Percentiles rank a stretch among this genome's conserved stretches.
Conservation (phyloP, 2,888 invertebrate genomes). For the Mystacides longicornis region DNA sequence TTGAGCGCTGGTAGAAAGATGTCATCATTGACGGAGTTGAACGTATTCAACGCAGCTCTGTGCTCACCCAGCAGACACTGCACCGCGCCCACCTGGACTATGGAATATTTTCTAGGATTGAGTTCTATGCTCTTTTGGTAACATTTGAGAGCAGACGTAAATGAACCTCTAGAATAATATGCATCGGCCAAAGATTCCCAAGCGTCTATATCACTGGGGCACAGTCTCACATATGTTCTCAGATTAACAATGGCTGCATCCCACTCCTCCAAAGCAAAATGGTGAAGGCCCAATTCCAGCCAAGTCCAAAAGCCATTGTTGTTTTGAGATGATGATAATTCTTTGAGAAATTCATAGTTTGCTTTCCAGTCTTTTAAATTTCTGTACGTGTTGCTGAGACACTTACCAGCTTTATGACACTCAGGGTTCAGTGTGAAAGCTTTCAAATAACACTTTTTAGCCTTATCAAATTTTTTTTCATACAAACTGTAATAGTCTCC, state of each 20-base stretch:
- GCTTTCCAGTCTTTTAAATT: slow-evolving; percentile 57
- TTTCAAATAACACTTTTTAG: slow-evolving; percentile 79
- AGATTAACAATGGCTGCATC: slow-evolving; percentile 69
- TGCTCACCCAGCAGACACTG: slow-evolving; percentile 64
- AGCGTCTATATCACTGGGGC: slow-evolving; percentile 62
- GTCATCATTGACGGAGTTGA: slow-evolving; percentile 48
- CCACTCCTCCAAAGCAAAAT: slow-evolving; percentile 65
- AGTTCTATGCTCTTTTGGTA: slow-evolving; percentile 71
- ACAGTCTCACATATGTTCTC: slow-evolving; percentile 61
- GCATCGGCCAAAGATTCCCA: slow-evolving; percentile 91
- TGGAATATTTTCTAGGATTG: slow-evolving; percentile 56
- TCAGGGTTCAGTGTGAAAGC: slow-evolving; percentile 65
- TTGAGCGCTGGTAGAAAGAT: slow-evolving; percentile 63
- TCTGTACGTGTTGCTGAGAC: slow-evolving; percentile 69
- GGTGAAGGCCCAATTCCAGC: slow-evolving; percentile 76
- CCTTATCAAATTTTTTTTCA: slow-evolving; percentile 60
- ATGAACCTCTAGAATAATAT: slow-evolving; percentile 83
- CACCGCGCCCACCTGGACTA: slow-evolving; percentile 70
- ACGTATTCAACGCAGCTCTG: slow-evolving; percentile 65
- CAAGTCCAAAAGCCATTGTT: slow-evolving; percentile 65
- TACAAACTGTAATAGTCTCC: slow-evolving; percentile 62
- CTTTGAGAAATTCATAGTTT: slow-evolving; percentile 55
- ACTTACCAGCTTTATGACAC: slow-evolving; percentile 60
- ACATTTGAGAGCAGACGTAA: slow-evolving; percentile 79
- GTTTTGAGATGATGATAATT: slow-evolving; percentile 40